A percentile compares a stretch with the other conserved stretches of the same genome.
phyloP scores from a whole-genome alignment of 2,888 invertebrate species.

The Phyllotreta striolata region DNA sequence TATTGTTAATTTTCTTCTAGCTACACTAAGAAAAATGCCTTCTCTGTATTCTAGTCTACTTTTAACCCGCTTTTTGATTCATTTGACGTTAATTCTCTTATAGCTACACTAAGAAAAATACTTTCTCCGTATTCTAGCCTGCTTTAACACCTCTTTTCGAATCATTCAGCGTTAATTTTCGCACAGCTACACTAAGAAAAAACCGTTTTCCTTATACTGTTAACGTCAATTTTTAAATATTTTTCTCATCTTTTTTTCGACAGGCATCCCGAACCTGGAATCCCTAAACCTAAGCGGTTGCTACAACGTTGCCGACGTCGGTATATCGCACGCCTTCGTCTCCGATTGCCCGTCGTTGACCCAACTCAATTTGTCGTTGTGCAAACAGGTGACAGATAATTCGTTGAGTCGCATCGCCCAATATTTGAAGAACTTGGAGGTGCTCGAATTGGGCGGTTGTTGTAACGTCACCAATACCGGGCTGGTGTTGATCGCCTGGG shows the following conservation, averaged over 20 bases:
- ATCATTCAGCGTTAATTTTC: not conserved
- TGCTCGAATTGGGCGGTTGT: conserved; percentile 90
- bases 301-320: conserved; percentile 89
- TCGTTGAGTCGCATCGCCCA: conserved; percentile 86
- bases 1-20: no score
- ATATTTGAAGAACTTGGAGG: conserved; percentile 84
- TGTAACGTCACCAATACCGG: conserved; percentile 91
- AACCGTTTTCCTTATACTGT: no score
- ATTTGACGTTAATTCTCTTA: not conserved
- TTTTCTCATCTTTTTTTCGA: conserved; percentile 4
- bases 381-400: conserved; percentile 95
- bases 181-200: no score
- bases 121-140: no score
- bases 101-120: no score
- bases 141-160: not conserved
- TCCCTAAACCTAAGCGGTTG: conserved; percentile 92
- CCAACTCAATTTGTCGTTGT: conserved; percentile 86
- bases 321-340: conserved; percentile 83
- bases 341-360: conserved; percentile 79
- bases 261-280: conserved; percentile 81
- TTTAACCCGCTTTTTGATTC: no score
- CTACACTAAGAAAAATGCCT: no score
- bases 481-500: conserved; percentile 85
- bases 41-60: no score
- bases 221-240: no score